These are phyloP conservation scores for Hoplostethus atlanticus DNA, from an alignment of 2,797 vertebrate species.

Conservation along the genomic window DNA sequence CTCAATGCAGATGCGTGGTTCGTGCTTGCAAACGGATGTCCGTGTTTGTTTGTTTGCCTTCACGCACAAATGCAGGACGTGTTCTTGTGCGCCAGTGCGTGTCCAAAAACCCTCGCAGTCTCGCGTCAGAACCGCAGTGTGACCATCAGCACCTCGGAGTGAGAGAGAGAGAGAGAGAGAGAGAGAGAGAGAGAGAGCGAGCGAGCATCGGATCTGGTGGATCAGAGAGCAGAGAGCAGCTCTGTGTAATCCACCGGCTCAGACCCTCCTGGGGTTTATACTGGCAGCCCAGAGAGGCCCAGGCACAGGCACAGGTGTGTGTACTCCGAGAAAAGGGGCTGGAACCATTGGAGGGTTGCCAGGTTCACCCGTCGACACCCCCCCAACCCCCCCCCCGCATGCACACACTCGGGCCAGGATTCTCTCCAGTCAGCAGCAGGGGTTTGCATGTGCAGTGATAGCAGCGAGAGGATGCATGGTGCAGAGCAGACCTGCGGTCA, in stretches of 20 bases:
- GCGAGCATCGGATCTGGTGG: slow-evolving; percentile 36
- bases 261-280: slow-evolving; percentile 44
- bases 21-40: slow-evolving; percentile 2
- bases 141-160: background rate
- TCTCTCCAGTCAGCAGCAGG: slow-evolving; percentile 44
- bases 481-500: slow-evolving; percentile 9
- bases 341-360: slow-evolving; percentile 62
- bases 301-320: slow-evolving; percentile 68
- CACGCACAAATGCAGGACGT: slow-evolving; percentile 23
- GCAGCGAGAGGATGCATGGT: slow-evolving; percentile 19
- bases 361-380: slow-evolving; percentile 43
- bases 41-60: slow-evolving; percentile 32
- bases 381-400: background rate
- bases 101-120: too few species aligned
- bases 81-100: slow-evolving; percentile 7
- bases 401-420: slow-evolving; percentile 33
- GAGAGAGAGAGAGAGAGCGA: slow-evolving; percentile 17
- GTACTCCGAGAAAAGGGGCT: slow-evolving; percentile 43
- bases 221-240: slow-evolving; percentile 54
- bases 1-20: background rate
- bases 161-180: slow-evolving; percentile 27
- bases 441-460: slow-evolving; percentile 46
- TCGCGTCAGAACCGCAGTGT: background rate
- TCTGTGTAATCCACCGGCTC: slow-evolving; percentile 17
- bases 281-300: slow-evolving; percentile 42